phyloP scores from a whole-genome alignment of 2,888 invertebrate species.

The Drosophila prolongata region DNA sequence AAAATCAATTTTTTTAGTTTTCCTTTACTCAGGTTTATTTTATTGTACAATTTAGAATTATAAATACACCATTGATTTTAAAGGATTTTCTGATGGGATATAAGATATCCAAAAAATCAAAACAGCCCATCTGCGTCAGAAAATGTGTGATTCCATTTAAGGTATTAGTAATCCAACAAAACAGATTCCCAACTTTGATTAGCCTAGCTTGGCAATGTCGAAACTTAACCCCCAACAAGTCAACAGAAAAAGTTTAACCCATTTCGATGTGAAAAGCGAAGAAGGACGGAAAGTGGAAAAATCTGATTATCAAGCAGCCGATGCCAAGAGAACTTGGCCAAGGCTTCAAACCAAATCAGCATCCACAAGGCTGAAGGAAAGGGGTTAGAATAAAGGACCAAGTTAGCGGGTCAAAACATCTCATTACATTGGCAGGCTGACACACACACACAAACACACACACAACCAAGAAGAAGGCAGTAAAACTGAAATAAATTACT shows the following conservation, averaged over 20 bases:
- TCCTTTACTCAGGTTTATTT: no score
- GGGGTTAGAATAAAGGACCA: constrained; percentile 33
- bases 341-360: constrained; percentile 47
- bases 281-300: constrained; percentile 22
- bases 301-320: constrained; percentile 45
- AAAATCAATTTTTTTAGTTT: no score
- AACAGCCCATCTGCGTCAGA: background rate
- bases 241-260: constrained; percentile 41
- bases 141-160: constrained; percentile 31
- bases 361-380: constrained; percentile 31
- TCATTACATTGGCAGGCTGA: constrained; percentile 59
- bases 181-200: constrained; percentile 52
- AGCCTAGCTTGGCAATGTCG: constrained; percentile 40
- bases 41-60: no score
- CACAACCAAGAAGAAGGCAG: constrained; percentile 46
- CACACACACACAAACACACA: constrained; percentile 28
- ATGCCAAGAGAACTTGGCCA: constrained; percentile 51
- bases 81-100: background rate
- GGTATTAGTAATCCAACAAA: constrained; percentile 18
- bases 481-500: constrained; percentile 71
- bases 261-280: constrained; percentile 25
- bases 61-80: background rate
- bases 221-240: constrained; percentile 32
- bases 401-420: constrained; percentile 69
- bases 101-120: background rate